Percentiles rank a stretch among this genome's conserved stretches.
Conservation (phyloP, 2,797 vertebrate genomes). For the Rallus crepitans region DNA sequence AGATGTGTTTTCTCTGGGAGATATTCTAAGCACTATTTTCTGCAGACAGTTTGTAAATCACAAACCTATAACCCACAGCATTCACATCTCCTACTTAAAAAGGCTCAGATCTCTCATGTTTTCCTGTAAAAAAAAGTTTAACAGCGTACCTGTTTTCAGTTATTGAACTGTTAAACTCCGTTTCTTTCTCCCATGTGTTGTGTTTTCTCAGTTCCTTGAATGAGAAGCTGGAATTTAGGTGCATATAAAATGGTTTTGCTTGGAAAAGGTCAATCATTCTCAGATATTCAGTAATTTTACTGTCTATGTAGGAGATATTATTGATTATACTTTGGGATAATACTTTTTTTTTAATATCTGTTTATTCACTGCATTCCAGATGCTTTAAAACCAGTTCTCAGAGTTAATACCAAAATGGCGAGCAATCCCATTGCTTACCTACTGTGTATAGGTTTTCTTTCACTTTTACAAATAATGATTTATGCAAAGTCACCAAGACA, state of each 20-base stretch:
- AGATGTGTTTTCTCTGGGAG: not conserved
- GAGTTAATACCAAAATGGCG: slow-evolving; percentile 58
- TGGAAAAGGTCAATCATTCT: slow-evolving; percentile 6
- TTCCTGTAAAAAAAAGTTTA: not conserved
- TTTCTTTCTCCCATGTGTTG: not conserved
- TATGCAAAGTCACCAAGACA: slow-evolving; percentile 78
- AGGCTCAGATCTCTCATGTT: not conserved
- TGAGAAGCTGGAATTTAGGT: not conserved
- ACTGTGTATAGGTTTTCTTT: slow-evolving; percentile 73
- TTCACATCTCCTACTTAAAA: not conserved
- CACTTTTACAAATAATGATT: slow-evolving; percentile 80
- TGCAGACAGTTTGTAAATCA: not conserved
- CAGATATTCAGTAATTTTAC: slow-evolving; percentile 47
- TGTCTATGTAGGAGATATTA: slow-evolving; percentile 30
- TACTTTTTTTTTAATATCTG: slow-evolving; percentile 52
- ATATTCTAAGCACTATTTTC: not conserved
- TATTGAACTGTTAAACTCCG: not conserved
- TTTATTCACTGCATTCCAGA: slow-evolving; percentile 43
- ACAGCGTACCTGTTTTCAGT: not conserved
- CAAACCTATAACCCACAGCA: not conserved
- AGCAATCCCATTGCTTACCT: slow-evolving; percentile 41
- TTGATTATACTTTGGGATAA: slow-evolving; percentile 51
- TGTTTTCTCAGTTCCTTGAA: not conserved
- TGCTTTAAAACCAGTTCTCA: slow-evolving; percentile 43
- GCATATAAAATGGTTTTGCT: not conserved